Conservation (phyloP, 2,888 invertebrate genomes). For the Thereva nobilitata region DNA sequence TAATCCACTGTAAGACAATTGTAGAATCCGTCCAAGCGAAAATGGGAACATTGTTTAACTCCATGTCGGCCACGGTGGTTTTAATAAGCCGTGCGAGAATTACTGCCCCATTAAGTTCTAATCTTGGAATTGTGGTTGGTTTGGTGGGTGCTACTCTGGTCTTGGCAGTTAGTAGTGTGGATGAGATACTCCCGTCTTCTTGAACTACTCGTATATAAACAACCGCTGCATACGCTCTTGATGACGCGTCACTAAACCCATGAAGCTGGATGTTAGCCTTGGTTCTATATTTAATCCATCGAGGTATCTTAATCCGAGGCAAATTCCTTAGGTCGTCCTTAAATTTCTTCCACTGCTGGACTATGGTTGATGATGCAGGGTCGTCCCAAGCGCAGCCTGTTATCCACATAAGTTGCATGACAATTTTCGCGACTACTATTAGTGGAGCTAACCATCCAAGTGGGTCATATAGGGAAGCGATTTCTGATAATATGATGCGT, state of each 20-base stretch:
- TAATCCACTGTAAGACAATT: neutral
- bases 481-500: too few relatives aligned
- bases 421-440: neutral
- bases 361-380: neutral
- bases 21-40: too few relatives aligned
- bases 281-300: neutral
- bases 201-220: neutral
- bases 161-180: neutral
- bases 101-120: slow-evolving; percentile 41
- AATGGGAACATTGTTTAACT: too few relatives aligned
- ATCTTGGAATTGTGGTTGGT: slow-evolving; percentile 41
- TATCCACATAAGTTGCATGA: neutral
- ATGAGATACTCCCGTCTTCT: too few relatives aligned
- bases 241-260: slow-evolving; percentile 12
- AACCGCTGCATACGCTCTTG: slow-evolving; percentile 11
- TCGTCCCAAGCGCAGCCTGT: neutral
- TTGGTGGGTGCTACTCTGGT: slow-evolving; percentile 34
- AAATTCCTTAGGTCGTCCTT: neutral
- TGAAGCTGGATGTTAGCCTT: neutral
- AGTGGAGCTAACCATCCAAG: too few relatives aligned
- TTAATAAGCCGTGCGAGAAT: neutral
- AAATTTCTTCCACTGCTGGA: neutral
- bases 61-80: too few relatives aligned
- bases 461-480: too few relatives aligned
- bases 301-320: neutral